phyloP scores from a whole-genome alignment of 2,797 vertebrate genomes.

The Monodelphis domestica region DNA sequence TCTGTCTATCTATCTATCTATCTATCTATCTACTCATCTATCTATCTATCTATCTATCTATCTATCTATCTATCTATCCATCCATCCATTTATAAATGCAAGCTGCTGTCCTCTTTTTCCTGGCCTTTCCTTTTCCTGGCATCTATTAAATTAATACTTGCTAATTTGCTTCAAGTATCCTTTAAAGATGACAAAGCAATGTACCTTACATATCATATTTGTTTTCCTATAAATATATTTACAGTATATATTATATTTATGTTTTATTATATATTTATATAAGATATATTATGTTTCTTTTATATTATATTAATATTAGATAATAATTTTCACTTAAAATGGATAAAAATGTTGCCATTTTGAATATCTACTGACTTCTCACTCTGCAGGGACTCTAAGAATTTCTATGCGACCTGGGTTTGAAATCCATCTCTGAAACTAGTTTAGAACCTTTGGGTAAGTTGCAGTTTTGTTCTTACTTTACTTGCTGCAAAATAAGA shows the following conservation, averaged over 20 bases:
- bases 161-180: neutral
- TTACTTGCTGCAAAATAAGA: neutral
- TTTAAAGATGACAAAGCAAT: constrained; percentile 24
- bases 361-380: neutral
- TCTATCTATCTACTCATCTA: neutral
- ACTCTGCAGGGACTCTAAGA: neutral
- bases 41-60: neutral
- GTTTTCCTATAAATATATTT: no score
- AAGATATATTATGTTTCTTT: no score
- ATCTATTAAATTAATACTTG: neutral
- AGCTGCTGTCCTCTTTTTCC: neutral
- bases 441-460: neutral
- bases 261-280: no score
- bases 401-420: neutral
- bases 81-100: neutral
- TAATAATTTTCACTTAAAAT: neutral
- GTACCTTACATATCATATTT: no score
- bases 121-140: neutral
- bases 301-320: no score
- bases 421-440: neutral
- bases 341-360: neutral
- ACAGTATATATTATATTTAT: no score
- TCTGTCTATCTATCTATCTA: neutral
- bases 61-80: neutral
- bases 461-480: neutral